Base-by-base conservation (phyloP, 2,888 invertebrate genomes). In the Yponomeuta plumbellus region DNA sequence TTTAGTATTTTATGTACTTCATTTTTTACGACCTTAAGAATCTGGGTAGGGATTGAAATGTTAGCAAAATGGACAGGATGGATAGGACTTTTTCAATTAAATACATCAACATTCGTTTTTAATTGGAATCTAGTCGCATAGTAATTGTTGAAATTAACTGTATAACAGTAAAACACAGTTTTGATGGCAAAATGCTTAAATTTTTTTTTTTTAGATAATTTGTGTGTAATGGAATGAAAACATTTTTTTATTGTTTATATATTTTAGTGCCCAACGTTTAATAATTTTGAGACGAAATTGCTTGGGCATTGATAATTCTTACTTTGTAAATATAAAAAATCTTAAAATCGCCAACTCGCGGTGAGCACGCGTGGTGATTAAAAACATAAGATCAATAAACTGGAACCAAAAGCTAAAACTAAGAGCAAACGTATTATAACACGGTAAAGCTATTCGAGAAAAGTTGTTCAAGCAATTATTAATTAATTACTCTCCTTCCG, bases 1-100 rank as follows among this genome's bases (percentile, higher is more conserved):
- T 77, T 73, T 74, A 72, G 79, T 78, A 78, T 82, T 85, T 85
- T 84, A 84, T 84, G 81, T 85, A 26, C 26, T 26, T 26, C 80
- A 80, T 73, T 75, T 81, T 84, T 84, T 83, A 85, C 78, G 79
- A 72, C 75, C 74, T 71, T 71, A 75, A 79, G 77, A 77, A 76
- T 78, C 76, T 77, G 73, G 70, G 68, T 67, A 69, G 26, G 76
- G 77, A 80, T 81, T 81, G 80, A 78, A 80, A 80, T 76, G 77
- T 76, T 77, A 76, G 72, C 75, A 76, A 75, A 77, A 76, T 68
- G 70, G 71, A 76, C 76, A 77, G 73, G 69, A 67, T 71, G 71
- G 71, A 74, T 71, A 62, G 64, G 64, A 56, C 66, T 65, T 65
- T 63, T 63, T 26, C n/a, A 13, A n/a, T 63, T 44, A 21, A 21